Evolutionary conservation across 2,888 invertebrate species (phyloP).

Genomic region (Acleris emargana): DNA sequence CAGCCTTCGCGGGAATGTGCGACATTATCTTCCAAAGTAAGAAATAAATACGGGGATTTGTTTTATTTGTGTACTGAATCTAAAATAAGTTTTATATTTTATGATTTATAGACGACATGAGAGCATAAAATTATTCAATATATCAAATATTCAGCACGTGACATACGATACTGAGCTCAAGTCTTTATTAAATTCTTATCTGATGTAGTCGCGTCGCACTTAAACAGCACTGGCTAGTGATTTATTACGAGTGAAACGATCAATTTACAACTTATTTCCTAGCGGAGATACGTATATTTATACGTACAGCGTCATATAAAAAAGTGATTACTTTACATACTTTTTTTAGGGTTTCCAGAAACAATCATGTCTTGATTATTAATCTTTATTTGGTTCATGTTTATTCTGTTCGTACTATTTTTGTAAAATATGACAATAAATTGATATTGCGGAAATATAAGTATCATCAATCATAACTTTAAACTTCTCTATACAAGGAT

Average conservation of each 20-base stretch:
- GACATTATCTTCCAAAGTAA: not conserved
- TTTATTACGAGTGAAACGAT: conserved; percentile 30
- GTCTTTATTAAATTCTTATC: conserved; percentile 39
- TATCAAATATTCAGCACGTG: conserved; percentile 28
- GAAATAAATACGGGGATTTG: not conserved
- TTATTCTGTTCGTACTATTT: not conserved
- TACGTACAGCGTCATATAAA: too few species aligned
- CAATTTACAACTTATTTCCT: conserved; percentile 21
- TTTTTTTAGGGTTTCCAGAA: too few species aligned
- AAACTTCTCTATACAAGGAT: not conserved
- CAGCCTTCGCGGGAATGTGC: not conserved
- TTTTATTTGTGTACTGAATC: not conserved
- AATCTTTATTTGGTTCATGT: not conserved
- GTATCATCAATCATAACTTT: not conserved
- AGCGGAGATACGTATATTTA: not conserved
- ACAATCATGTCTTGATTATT: not conserved
- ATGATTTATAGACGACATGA: conserved; percentile 13
- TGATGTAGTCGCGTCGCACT: conserved; percentile 34
- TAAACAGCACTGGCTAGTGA: conserved; percentile 13
- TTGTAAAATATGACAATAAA: not conserved
- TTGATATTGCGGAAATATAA: not conserved
- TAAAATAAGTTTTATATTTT: not conserved
- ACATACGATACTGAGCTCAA: conserved; percentile 33
- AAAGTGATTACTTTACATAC: too few species aligned
- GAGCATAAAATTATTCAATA: conserved; percentile 11